phyloP scores from a whole-genome alignment of 1,140 invertebrate genomes.

The Atopsyche davidsoni region DNA sequence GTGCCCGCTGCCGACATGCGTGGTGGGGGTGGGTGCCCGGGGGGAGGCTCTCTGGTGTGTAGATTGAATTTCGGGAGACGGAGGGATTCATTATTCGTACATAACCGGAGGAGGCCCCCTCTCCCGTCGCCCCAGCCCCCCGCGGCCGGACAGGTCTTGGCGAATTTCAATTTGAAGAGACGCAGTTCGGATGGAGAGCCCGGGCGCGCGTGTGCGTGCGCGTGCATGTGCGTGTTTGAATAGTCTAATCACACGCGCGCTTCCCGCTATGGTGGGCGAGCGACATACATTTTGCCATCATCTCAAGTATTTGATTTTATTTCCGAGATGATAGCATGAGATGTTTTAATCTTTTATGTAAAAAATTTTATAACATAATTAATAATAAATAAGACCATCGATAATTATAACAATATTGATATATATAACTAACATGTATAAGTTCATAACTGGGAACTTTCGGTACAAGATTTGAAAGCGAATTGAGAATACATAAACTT shows the following conservation, averaged over 20 bases:
- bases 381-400: not conserved
- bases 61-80: constrained; percentile 18
- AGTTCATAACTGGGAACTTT: not conserved
- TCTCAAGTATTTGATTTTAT: too few species aligned
- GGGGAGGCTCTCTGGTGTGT: constrained; percentile 12
- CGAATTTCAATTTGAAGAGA: not conserved
- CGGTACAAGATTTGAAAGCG: not conserved
- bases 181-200: not conserved
- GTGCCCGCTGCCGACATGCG: too few species aligned
- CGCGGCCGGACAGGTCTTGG: not conserved
- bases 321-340: too few species aligned
- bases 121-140: not conserved
- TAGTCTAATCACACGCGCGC: not conserved
- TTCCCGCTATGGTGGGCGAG: too few species aligned
- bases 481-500: too few species aligned
- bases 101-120: not conserved
- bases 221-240: constrained; percentile 2
- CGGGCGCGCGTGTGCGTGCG: constrained; percentile 9
- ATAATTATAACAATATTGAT: not conserved
- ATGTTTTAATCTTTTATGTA: constrained; percentile 2
- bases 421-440: not conserved
- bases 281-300: too few species aligned
- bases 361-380: constrained; percentile 3
- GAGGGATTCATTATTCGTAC: constrained; percentile 6
- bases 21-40: constrained; percentile 3